Evolutionary conservation across 2,888 invertebrate genomes (phyloP), one percentile per base, ranked within the genome.

Genomic region (Aplocera efformata): DNA sequence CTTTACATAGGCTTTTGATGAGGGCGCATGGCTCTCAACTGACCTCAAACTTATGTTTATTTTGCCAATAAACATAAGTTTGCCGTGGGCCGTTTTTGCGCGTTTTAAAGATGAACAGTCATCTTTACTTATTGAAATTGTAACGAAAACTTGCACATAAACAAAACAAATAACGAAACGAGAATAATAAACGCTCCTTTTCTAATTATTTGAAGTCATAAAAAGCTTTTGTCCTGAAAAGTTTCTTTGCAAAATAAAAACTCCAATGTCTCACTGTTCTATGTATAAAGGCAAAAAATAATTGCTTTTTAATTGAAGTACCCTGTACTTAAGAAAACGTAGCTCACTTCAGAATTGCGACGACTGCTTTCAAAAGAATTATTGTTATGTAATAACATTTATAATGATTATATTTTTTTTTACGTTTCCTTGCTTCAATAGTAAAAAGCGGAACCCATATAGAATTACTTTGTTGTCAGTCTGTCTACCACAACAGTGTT

Each of bases 271-370:
- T 17, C 7, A 28, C 22, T 27, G 27, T 25, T 22, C 23, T 33
- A 33, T 29, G 25, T 10, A n/a, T 6, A 22, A 17, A 24, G 17
- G 24, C 33, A 33, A 8, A 40, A 23, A 17, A 33, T 40, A 33
- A 40, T 40, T 40, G 24, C 24, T 40, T 40, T 40, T 40, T 40
- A 34, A 40, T 40, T 33, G 40, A 34, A 34, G 28, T 29, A 7
- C 24, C n/a, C 28, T 6, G 22, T 5, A 22, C 21, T 10, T 8
- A 27, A 10, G 21, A 20, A 17, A 28, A 28, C 28, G 7, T 8
- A 28, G 28, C 7, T 17, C 17, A 8, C 13, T 11, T 27, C 27
- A 10, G 3, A 6, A 10, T 22, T 22, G 6, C 11, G 11, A 7
- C 4, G 13, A 13, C 6, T 8, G 8, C 5, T 1, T 10, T 29